These are phyloP conservation scores for Caerostris darwini DNA, from an alignment of 1,140 invertebrate species.

Conservation along the genomic window DNA sequence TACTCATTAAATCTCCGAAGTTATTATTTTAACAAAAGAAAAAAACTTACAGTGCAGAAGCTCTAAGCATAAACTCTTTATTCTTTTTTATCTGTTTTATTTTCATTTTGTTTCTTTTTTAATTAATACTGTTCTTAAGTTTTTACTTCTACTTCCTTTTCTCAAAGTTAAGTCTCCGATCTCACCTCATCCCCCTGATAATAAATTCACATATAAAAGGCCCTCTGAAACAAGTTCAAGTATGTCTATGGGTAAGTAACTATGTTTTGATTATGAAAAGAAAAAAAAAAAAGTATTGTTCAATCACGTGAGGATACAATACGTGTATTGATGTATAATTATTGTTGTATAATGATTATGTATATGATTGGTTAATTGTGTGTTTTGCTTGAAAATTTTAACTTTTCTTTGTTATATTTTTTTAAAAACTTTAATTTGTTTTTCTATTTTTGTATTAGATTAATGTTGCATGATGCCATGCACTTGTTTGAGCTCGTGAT, in stretches of 20 bases:
- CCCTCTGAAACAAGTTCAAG: constrained; percentile 78
- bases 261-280: constrained; percentile 62
- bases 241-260: constrained; percentile 75
- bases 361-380: constrained; percentile 11
- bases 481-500: neutral
- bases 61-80: constrained; percentile 61
- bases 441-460: neutral
- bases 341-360: constrained; percentile 16
- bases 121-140: constrained; percentile 60
- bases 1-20: neutral
- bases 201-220: constrained; percentile 77
- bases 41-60: constrained; percentile 20
- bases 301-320: neutral
- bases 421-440: neutral
- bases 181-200: constrained; percentile 77
- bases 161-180: constrained; percentile 77
- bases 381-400: constrained; percentile 12
- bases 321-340: neutral
- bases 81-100: constrained; percentile 59
- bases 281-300: constrained; percentile 4
- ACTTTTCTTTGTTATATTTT: too few species aligned
- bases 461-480: constrained; percentile 11
- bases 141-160: constrained; percentile 76
- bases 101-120: constrained; percentile 65
- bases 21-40: neutral